These are phyloP conservation scores for Tribolium freemani DNA, from an alignment of 2,888 invertebrate species.

Conservation along the genomic window DNA sequence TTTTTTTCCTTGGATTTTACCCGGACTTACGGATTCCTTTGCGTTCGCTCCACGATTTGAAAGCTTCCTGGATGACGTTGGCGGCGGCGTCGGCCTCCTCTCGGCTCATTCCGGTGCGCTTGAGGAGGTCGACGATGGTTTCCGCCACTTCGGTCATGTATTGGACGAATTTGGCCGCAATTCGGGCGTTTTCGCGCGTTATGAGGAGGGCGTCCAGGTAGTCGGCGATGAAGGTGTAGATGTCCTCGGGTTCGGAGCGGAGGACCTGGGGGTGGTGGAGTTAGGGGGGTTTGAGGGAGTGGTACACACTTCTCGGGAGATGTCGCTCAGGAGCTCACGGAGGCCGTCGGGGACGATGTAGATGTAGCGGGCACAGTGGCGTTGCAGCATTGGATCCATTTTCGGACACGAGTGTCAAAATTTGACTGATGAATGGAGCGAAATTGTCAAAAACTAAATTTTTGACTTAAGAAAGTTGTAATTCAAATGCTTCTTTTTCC, in stretches of 20 bases:
- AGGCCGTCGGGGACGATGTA: conserved; percentile 77
- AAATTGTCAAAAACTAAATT: too few relatives aligned
- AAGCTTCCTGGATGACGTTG: conserved; percentile 60
- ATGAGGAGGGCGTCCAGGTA: conserved; percentile 77
- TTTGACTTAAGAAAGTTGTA: too few relatives aligned
- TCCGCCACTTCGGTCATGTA: conserved; percentile 61
- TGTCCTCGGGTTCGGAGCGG: conserved; percentile 75
- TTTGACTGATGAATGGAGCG: not conserved
- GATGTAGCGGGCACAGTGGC: conserved; percentile 68
- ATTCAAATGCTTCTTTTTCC: too few relatives aligned
- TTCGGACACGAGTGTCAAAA: not conserved
- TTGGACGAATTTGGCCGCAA: conserved; percentile 64
- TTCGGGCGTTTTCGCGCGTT: conserved; percentile 74
- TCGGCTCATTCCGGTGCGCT: conserved; percentile 59
- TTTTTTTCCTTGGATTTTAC: not conserved
- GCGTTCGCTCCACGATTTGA: conserved; percentile 44
- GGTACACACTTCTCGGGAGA: conserved; percentile 76
- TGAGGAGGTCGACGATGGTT: conserved; percentile 61
- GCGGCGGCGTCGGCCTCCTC: conserved; percentile 61
- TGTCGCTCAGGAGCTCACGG: conserved; percentile 79
- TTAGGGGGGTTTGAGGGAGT: not conserved
- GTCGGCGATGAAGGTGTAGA: conserved; percentile 78
- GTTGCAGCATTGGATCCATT: conserved; percentile 63
- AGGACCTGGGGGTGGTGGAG: conserved; percentile 70
- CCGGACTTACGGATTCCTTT: conserved; percentile 26